Evolutionary conservation across 2,113 vertebrate species (phyloP), one percentile per base, ranked within the genome.

Genomic region (Cisticola juncidis): DNA sequence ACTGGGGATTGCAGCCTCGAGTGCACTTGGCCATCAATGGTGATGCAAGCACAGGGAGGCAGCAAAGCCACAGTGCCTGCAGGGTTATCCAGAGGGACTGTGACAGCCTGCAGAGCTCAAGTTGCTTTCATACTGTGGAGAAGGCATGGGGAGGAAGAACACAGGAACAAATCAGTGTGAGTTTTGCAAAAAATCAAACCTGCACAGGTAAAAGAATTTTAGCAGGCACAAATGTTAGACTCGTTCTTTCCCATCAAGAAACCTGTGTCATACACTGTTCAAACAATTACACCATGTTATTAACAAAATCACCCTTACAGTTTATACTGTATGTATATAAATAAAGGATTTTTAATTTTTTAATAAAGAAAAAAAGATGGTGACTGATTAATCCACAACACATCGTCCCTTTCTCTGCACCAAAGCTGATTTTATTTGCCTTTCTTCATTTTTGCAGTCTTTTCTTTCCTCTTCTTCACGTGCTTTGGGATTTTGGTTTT

Each of bases 401-500:
- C 19, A 36, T 20, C 42, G 79, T 5, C 36, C 76, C 44, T 48
- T 81, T 53, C 45, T 47, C 45, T 22, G 53, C 84, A 69, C 13
- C 5, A 56, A 77, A 61, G 60, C 28, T 13, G 31, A 11, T 61
- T 93, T 97, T 97, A 99, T 98, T 95, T 98, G 89, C 99, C 98
- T 94, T 98, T 99, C 97, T 99, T 99, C 93, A 90, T 98, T 96
- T 98, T 99, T 81, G 98, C 96, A 86, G 98, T 98, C 93, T 98
- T 99, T 95, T 99, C 99, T 91, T 98, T 99, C 80, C 99, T 98
- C 96, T 99, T 99, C 95, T 99, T 99, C 50, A 99, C 96, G 1
- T 99, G 99, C 96, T 99, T 99, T 22, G 99, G 99, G 4, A 98
- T 94, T 98, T 99, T 99, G 74, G 26, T 98, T 97, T 98, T 99